Evolutionary conservation across 2,113 vertebrate genomes (phyloP).

Genomic region (Lynx canadensis): DNA sequence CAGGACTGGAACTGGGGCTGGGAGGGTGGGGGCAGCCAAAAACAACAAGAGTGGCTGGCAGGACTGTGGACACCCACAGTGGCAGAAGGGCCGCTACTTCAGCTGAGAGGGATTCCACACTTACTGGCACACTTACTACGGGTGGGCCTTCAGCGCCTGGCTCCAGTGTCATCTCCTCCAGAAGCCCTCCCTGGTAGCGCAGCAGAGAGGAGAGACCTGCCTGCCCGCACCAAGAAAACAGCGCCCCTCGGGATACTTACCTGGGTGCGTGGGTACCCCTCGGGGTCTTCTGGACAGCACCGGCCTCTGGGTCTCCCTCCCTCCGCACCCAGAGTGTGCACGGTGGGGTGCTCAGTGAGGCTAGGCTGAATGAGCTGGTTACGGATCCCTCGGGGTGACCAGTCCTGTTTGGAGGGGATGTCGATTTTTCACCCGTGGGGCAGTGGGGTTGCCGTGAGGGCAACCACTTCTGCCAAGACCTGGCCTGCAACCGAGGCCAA

Average conservation of each 20-base stretch:
- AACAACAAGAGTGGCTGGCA: not conserved
- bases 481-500: not conserved
- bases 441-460: conserved; percentile 29
- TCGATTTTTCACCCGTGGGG: conserved; percentile 75
- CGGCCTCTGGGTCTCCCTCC: not conserved
- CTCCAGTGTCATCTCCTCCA: not conserved
- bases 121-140: not conserved
- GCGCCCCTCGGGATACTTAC: not conserved
- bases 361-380: not conserved
- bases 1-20: not conserved
- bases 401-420: not conserved
- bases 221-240: not conserved
- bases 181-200: not conserved
- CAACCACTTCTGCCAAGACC: not conserved
- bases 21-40: not conserved
- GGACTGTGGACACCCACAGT: not conserved
- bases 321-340: accelerated
- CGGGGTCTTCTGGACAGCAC: not conserved
- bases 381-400: not conserved
- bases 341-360: accelerated
- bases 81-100: not conserved
- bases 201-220: not conserved
- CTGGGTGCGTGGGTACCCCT: too few relatives aligned
- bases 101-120: not conserved
- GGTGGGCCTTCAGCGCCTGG: not conserved